Evolutionary conservation across 2,113 vertebrate genomes (phyloP), one percentile per base, ranked within the genome.

Genomic region (Syngnathus typhle): DNA sequence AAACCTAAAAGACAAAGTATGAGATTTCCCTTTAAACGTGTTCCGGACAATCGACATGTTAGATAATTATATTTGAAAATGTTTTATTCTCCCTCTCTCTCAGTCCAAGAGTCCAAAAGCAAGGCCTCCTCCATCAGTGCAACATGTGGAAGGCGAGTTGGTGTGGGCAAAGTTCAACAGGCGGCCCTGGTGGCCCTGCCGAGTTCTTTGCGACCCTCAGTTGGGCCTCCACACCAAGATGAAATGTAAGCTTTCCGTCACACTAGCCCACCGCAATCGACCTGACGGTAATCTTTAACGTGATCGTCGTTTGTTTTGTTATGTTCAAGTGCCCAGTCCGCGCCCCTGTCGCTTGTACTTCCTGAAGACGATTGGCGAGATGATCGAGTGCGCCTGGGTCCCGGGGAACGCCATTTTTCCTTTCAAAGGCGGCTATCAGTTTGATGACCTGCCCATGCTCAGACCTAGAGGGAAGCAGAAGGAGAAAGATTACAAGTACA

Each of bases 131-230:
- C 93, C 93, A 62, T 81, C 92, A 67, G 85, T 88, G 27, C 94
- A 93, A 82, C 95, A 94, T 83, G 82, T 93, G 78, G 91, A 94
- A 81, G 95, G 95, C 70, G 94, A 98, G 87, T 84, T 99, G 73
- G 96, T 99, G 77, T 99, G 97, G 97, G 95, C 95, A 80, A 99
- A 99, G 87, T 96, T 98, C 88, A 96, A 95, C 90, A 92, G 94
- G 75, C 91, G 95, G 63, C 96, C 97, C 8, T 99, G 97, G 97
- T 98, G 97, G 97, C 95, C 96, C 68, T 96, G 96, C 89, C 93
- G 89, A 72, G 73, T 99, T 82, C 93, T 90, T 84, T 89, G 88
- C 70, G 93, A 95, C 87, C 93, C 92, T 0, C 78, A 91, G 70
- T 89, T 91, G 73, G 92, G 94, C 49, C 89, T 79, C 51, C 92